Percentiles rank a stretch among this genome's conserved stretches.
Evolutionary conservation across 2,888 invertebrate species (phyloP).

Genomic region (Eilema depressum): DNA sequence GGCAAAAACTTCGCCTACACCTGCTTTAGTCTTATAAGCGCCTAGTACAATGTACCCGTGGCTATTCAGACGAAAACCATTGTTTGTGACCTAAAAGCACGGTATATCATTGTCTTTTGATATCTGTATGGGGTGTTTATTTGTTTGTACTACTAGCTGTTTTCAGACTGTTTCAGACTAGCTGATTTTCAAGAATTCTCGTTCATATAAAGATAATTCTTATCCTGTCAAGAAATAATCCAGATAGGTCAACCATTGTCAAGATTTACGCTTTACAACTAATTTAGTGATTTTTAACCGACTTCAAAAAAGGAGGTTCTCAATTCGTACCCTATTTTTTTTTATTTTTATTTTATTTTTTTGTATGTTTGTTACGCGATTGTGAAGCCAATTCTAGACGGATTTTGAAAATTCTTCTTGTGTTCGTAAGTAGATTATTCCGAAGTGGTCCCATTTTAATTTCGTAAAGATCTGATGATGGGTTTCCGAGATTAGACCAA

Average conservation of each 20-base stretch:
- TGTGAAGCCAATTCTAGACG: too few relatives aligned
- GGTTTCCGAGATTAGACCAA: too few relatives aligned
- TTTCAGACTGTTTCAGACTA: too few relatives aligned
- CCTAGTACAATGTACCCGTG: conserved; percentile 58
- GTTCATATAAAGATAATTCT: neutral
- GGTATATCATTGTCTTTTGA: conserved; percentile 17
- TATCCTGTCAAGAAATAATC: neutral
- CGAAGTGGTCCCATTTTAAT: too few relatives aligned
- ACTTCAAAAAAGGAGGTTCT: too few relatives aligned
- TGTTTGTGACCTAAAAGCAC: conserved; percentile 67
- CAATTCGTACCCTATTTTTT: too few relatives aligned
- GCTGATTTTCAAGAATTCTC: neutral
- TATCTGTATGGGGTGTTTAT: conserved; percentile 31
- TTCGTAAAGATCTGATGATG: too few relatives aligned
- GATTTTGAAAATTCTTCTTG: too few relatives aligned
- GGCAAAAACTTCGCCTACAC: conserved; percentile 74
- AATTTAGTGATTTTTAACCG: too few relatives aligned
- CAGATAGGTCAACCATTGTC: neutral
- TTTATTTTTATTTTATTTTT: too few relatives aligned
- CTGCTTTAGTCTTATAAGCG: conserved; percentile 63
- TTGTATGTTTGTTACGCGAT: too few relatives aligned
- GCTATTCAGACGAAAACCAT: conserved; percentile 64
- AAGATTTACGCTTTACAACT: neutral
- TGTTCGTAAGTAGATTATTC: too few relatives aligned
- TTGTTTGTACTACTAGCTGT: neutral